Evolutionary conservation across 2,888 invertebrate genomes (phyloP).

Genomic region (Ctenicera cuprea): DNA sequence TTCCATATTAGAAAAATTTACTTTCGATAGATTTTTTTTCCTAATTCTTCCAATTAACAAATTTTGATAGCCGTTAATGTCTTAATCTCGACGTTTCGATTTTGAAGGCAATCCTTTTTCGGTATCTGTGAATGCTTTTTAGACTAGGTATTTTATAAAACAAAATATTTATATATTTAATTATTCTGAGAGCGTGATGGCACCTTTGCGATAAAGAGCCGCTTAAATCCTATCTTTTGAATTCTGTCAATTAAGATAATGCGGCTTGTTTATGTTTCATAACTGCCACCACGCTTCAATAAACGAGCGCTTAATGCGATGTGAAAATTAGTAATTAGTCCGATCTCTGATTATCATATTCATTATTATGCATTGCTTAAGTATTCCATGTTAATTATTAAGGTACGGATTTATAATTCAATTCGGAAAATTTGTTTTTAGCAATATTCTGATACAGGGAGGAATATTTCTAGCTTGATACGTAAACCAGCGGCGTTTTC

Average conservation of each 20-base stretch:
- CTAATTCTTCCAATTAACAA: neutral
- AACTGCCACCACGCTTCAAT: slow-evolving; percentile 50
- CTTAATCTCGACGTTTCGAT: neutral
- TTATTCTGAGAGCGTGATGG: slow-evolving; percentile 44
- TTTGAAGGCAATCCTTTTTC: neutral
- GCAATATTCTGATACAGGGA: too few species aligned
- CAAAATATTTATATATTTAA: slow-evolving; percentile 49
- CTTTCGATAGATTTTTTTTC: too few species aligned
- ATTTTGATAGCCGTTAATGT: slow-evolving; percentile 10
- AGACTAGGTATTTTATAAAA: slow-evolving; percentile 32
- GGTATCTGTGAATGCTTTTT: neutral
- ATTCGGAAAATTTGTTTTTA: too few species aligned
- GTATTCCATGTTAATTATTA: neutral
- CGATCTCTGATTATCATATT: slow-evolving; percentile 35
- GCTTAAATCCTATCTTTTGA: slow-evolving; percentile 43
- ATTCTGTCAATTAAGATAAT: slow-evolving; percentile 52
- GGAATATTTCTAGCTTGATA: too few species aligned
- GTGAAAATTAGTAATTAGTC: slow-evolving; percentile 48
- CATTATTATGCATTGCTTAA: neutral
- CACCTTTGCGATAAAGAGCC: slow-evolving; percentile 44
- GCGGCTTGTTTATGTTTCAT: slow-evolving; percentile 51
- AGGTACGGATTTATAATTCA: too few species aligned
- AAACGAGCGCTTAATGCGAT: slow-evolving; percentile 41
- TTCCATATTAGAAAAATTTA: too few species aligned
- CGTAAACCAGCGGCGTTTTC: too few species aligned